Percentiles rank a stretch among this genome's conserved stretches.
These are phyloP conservation scores for Thermophis baileyi DNA, from an alignment of 2,113 vertebrate genomes.

Conservation along the genomic window DNA sequence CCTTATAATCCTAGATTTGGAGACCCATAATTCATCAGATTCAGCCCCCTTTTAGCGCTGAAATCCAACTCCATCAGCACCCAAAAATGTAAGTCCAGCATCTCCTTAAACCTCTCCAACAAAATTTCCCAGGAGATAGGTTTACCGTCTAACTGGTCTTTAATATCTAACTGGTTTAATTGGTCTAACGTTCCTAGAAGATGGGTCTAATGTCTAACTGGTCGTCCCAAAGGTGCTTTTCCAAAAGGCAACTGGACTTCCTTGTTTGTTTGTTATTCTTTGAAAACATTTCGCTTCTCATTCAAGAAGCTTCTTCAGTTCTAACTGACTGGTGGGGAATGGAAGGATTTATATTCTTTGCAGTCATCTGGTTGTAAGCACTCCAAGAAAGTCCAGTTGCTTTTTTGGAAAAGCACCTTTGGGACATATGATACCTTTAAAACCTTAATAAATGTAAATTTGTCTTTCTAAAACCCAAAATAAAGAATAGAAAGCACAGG, in stretches of 20 bases:
- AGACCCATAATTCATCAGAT: background rate
- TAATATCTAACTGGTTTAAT: background rate
- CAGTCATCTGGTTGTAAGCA: background rate
- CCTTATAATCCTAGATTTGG: background rate
- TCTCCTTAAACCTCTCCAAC: background rate
- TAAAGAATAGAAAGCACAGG: background rate
- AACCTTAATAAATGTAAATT: background rate
- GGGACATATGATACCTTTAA: background rate
- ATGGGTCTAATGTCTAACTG: background rate
- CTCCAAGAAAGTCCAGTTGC: background rate
- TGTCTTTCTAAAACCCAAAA: background rate
- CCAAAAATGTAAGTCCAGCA: background rate
- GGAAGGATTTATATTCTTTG: background rate
- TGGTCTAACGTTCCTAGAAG: background rate
- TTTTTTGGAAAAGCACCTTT: too few species aligned
- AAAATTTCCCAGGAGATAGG: background rate
- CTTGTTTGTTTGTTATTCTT: background rate
- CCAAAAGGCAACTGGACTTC: background rate
- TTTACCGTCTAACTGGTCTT: background rate
- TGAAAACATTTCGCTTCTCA: background rate
- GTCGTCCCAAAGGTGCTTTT: background rate
- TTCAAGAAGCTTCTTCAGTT: background rate
- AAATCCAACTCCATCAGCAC: background rate
- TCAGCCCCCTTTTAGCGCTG: background rate
- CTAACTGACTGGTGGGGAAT: background rate